phyloP scores from a whole-genome alignment of 2,888 invertebrate species.

The Chaetogeoica ovagalla region DNA sequence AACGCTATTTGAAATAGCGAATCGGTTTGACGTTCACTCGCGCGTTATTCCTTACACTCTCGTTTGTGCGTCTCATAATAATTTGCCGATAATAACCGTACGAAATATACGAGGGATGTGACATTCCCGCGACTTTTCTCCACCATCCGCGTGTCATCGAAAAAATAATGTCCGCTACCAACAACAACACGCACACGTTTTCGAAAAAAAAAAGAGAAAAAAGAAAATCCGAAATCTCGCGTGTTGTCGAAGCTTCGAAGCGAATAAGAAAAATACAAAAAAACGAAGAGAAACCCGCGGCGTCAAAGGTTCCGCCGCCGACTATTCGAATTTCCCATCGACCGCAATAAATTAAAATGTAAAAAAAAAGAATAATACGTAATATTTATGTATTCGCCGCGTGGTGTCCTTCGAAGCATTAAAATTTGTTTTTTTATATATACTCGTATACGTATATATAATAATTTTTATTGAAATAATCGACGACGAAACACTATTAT shows the following conservation, averaged over 20 bases:
- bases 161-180: not conserved
- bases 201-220: too few relatives aligned
- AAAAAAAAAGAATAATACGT: conserved; percentile 30
- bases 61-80: too few relatives aligned
- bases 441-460: not conserved
- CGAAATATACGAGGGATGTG: too few relatives aligned
- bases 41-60: too few relatives aligned
- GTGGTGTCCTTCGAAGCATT: conserved; percentile 23
- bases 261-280: not conserved
- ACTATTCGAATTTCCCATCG: conserved; percentile 41
- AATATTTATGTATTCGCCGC: not conserved
- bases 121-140: too few relatives aligned
- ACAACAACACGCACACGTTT: not conserved
- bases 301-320: conserved; percentile 35
- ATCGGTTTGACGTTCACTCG: too few relatives aligned
- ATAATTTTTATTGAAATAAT: conserved; percentile 25
- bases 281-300: conserved; percentile 6
- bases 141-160: too few relatives aligned
- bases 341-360: conserved; percentile 45
- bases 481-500: conserved; percentile 1
- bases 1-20: too few relatives aligned
- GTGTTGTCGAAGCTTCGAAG: not conserved
- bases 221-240: conserved; percentile 17
- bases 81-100: too few relatives aligned
- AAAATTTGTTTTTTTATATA: not conserved